Base-by-base conservation (phyloP, 2,888 invertebrate species). In the Limenitis camilla region DNA sequence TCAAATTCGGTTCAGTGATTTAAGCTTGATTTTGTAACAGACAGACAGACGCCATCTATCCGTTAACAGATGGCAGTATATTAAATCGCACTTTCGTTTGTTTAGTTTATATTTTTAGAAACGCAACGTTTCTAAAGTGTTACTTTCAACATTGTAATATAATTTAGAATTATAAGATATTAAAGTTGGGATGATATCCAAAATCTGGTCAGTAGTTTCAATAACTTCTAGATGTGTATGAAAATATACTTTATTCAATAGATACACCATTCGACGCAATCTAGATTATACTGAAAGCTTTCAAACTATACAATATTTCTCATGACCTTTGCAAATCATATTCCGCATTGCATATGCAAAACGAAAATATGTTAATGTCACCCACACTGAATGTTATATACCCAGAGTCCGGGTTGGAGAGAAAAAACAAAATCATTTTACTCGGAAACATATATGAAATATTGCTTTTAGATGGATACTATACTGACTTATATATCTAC, bases 261-360 rank as follows among this genome's bases (percentile, higher is more conserved):
- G 19, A 19, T 19, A 19, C 19, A 19, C 19, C 19, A 19, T 19
- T 19, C 19, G 2, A 19, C 19, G 19, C 19, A 10, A 5, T 32
- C 5, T 9, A 32, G 8, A 5, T 11, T 32, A 5, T n/a, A 9
- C 8, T 33, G 9, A n/a, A 33, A 43, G n/a, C n/a, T 5, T 43
- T 11, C 9, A 8, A 5, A 9, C 7, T 10, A 42, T 39, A 45
- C 49, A 44, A 44, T 41, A 39, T 33, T 40, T 40, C 35, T 41
- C 36, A 36, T 36, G 49, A 44, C 45, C 40, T 49, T 40, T 36
- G 32, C 36, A 45, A 53, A 53, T 53, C 53, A 44, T n/a, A 53
- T 44, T 32, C 44, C 44, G 35, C 49, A 53, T 53, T 49, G 53
- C 53, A 53, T 53, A 53, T 53, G 53, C 53, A 53, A 53, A 53